phyloP scores from a whole-genome alignment of 2,888 invertebrate species.

The Beris morrisii region DNA sequence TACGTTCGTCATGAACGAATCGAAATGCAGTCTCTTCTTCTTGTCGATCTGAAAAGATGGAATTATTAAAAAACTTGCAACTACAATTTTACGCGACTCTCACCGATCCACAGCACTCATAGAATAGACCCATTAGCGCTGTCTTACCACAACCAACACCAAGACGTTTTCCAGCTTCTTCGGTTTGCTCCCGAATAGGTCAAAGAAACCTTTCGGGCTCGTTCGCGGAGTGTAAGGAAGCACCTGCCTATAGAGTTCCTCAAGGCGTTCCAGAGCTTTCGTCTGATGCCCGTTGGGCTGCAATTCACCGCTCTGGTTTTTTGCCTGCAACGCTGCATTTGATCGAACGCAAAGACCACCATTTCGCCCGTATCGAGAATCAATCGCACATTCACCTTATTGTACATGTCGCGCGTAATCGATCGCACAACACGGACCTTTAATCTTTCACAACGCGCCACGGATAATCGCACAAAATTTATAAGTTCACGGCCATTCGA shows the following conservation, averaged over 20 bases:
- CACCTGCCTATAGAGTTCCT: constrained; percentile 68
- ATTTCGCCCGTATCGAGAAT: too few species aligned
- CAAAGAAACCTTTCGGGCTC: constrained; percentile 42
- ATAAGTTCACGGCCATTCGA: too few species aligned
- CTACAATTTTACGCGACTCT: too few species aligned
- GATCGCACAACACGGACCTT: too few species aligned
- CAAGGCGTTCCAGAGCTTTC: constrained; percentile 68
- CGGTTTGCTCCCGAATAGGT: constrained; percentile 42
- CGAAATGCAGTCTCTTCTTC: constrained; percentile 89
- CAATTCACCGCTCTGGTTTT: constrained; percentile 64
- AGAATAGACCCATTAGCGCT: constrained; percentile 98
- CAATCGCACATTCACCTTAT: too few species aligned
- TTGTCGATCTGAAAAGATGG: constrained; percentile 61
- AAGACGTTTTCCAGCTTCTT: constrained; percentile 58
- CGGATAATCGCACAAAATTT: too few species aligned
- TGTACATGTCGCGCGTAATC: too few species aligned
- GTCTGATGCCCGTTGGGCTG: constrained; percentile 73
- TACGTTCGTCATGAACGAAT: constrained; percentile 96
- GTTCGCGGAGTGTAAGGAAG: constrained; percentile 61
- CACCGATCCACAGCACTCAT: too few species aligned
- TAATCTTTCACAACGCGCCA: too few species aligned
- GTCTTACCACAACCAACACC: constrained; percentile 96
- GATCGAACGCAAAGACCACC: too few species aligned
- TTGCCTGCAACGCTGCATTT: too few species aligned
- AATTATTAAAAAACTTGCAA: constrained; percentile 26